phyloP scores from a whole-genome alignment of 2,113 vertebrate genomes.

The Procavia capensis region DNA sequence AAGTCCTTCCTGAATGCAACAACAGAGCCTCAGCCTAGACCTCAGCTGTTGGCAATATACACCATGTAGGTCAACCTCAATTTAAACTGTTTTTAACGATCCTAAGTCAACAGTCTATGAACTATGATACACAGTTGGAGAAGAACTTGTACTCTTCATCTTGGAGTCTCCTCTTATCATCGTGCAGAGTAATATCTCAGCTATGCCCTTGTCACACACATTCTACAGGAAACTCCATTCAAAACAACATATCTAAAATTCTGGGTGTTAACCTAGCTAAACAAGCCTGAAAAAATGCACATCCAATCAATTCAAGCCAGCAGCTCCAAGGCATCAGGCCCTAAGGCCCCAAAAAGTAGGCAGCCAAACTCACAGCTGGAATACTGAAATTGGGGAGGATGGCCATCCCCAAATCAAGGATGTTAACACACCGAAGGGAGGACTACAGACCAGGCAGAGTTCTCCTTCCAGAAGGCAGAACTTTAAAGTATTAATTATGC shows the following conservation, averaged over 20 bases:
- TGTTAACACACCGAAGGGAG: background rate
- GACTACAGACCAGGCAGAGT: background rate
- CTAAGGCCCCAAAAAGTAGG: constrained; percentile 4
- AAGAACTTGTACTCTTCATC: constrained; percentile 44
- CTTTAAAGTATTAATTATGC: background rate
- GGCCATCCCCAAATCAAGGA: background rate
- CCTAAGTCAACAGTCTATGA: constrained; percentile 30
- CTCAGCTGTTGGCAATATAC: background rate
- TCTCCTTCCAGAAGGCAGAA: background rate
- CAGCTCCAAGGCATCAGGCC: background rate
- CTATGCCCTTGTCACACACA: background rate
- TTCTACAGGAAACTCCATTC: background rate
- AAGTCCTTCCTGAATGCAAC: background rate
- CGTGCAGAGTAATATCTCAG: background rate
- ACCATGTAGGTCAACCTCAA: constrained; percentile 16
- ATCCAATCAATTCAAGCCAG: background rate
- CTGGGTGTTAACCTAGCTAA: background rate
- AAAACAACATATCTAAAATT: background rate
- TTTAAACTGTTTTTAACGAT: background rate
- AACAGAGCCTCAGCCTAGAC: background rate
- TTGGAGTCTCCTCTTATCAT: constrained; percentile 20
- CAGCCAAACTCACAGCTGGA: background rate
- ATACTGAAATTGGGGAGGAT: background rate
- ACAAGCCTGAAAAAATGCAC: constrained; percentile 15
- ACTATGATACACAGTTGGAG: background rate